Base-by-base conservation (phyloP, 2,888 invertebrate species). In the Perizoma affinitatum region DNA sequence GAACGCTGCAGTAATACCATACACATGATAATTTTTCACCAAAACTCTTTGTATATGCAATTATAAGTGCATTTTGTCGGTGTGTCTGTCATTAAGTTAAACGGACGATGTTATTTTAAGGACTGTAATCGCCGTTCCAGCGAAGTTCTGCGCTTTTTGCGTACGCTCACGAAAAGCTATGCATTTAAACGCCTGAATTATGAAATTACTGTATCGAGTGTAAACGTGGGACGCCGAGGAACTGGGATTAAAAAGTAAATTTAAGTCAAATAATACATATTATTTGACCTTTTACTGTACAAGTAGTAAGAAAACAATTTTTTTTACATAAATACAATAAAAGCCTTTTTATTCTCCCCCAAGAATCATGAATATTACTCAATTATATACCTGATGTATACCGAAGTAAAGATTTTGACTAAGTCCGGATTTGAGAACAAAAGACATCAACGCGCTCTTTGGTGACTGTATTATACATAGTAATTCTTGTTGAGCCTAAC, bases 71-170 rank as follows among this genome's bases (percentile, higher is more conserved):
- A 90, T 90, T 91, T 91, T 83, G 89, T 84, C 88, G 87, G 91
- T 86, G 87, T 89, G 87, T 87, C 91, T 84, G 90, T 90, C 90
- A 92, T 91, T 92, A 92, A 87, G 86, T 92, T 92, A 91, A 92
- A 90, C 88, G 91, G 87, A 91, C 88, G 89, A 92, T 91, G 92
- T 91, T 92, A 92, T 92, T 91, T 90, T 88, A 91, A 90, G 88
- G 89, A 79, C 86, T 84, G 83, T 91, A 92, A 92, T 91, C 85
- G 86, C 82, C 81, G 86, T 86, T 80, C 81, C 82, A 78, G 86
- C 86, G 79, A 84, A 82, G 73, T 82, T 83, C 80, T 78, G 84
- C 79, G 76, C 82, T 86, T 90, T 87, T 80, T 80, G 74, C 73
- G 80, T 80, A 75, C 85, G 77, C 86, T 87, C 87, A 88, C 89